Evolutionary conservation across 2,888 invertebrate species (phyloP).

Genomic region (Creontiades dilutus): DNA sequence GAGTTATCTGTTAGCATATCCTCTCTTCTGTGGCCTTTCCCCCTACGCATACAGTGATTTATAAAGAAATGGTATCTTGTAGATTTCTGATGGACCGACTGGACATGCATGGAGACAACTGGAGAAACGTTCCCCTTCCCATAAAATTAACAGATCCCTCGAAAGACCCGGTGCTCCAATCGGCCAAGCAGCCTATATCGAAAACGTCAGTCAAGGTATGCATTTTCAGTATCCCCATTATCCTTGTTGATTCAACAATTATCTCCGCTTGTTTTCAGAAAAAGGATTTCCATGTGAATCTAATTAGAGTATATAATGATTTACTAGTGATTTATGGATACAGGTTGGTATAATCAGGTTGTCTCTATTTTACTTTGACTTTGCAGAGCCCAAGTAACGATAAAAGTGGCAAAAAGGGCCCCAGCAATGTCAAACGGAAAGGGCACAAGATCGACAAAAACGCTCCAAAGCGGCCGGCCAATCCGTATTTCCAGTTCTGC

Average conservation of each 20-base stretch:
- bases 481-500: conserved; percentile 90
- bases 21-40: too few relatives aligned
- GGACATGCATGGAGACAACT: conserved; percentile 85
- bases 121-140: conserved; percentile 82
- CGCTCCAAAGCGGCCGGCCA: conserved; percentile 88
- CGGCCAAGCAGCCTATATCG: not conserved
- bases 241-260: too few relatives aligned
- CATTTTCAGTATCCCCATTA: not conserved
- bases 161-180: conserved; percentile 50
- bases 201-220: conserved; percentile 37
- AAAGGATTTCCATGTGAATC: too few relatives aligned
- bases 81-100: conserved; percentile 85
- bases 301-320: too few relatives aligned
- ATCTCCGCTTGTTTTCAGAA: too few relatives aligned
- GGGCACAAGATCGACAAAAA: conserved; percentile 84
- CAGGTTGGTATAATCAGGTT: too few relatives aligned
- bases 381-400: conserved; percentile 49
- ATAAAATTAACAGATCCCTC: conserved; percentile 70
- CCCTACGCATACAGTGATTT: too few relatives aligned
- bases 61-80: not conserved
- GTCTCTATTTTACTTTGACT: not conserved
- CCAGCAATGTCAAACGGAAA: conserved; percentile 81
- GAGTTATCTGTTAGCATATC: too few relatives aligned
- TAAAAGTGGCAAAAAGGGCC: conserved; percentile 63
- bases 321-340: too few relatives aligned